These are phyloP conservation scores for Syngnathus rostellatus DNA, from an alignment of 2,797 vertebrate genomes.

Conservation along the genomic window DNA sequence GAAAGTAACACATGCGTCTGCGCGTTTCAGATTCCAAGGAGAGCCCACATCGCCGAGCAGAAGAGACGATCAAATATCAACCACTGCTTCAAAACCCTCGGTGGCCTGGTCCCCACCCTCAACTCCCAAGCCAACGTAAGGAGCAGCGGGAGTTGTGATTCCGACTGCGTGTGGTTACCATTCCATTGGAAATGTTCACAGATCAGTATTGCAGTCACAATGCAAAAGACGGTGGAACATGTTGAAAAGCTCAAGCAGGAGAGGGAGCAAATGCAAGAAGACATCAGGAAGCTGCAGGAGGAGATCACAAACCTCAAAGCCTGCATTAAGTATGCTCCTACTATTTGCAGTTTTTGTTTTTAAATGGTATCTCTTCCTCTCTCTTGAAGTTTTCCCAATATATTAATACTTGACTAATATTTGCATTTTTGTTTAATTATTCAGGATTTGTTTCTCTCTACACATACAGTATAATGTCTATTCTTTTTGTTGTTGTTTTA, in stretches of 20 bases:
- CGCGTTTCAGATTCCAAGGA: slow-evolving; percentile 74
- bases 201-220: slow-evolving; percentile 84
- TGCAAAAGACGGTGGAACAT: slow-evolving; percentile 93
- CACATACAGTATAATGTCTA: too few relatives aligned
- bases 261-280: slow-evolving; percentile 84
- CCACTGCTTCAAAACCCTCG: slow-evolving; percentile 82
- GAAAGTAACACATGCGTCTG: background rate
- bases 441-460: too few relatives aligned
- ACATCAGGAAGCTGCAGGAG: slow-evolving; percentile 81
- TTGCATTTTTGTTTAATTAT: too few relatives aligned
- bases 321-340: slow-evolving; percentile 78
- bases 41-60: slow-evolving; percentile 86
- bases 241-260: slow-evolving; percentile 98
- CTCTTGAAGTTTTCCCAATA: too few relatives aligned
- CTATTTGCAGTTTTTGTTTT: too few relatives aligned
- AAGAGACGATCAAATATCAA: slow-evolving; percentile 93
- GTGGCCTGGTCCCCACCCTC: slow-evolving; percentile 77
- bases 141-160: too few relatives aligned
- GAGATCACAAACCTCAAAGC: slow-evolving; percentile 91
- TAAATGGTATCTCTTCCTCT: too few relatives aligned
- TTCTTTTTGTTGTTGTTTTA: too few relatives aligned
- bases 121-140: slow-evolving; percentile 35
- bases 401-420: too few relatives aligned
- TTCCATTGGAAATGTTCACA: slow-evolving; percentile 36
- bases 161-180: background rate